A percentile compares a stretch with the other conserved stretches of the same genome.
phyloP scores from a whole-genome alignment of 2,113 vertebrate species.

The Brevimyrus niger region DNA sequence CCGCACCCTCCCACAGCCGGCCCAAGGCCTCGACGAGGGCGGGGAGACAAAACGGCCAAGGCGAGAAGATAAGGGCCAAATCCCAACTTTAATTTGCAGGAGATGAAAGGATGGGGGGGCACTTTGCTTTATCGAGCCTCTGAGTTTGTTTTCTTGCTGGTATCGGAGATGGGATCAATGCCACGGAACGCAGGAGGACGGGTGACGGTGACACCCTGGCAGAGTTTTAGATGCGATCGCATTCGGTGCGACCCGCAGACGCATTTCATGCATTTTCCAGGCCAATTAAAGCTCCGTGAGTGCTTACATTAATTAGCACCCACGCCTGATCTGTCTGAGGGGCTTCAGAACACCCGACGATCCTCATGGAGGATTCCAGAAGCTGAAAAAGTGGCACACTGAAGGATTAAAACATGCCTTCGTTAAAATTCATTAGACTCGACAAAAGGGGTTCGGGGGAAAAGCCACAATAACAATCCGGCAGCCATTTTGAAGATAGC shows the following conservation, averaged over 20 bases:
- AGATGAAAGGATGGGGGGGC: slow-evolving; percentile 18
- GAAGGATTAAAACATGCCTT: not conserved
- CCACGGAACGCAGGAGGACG: not conserved
- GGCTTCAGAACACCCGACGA: not conserved
- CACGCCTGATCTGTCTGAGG: not conserved
- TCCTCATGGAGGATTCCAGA: not conserved
- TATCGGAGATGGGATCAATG: not conserved
- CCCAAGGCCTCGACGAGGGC: slow-evolving; percentile 11
- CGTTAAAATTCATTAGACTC: not conserved
- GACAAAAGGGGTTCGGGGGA: not conserved
- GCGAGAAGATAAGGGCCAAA: slow-evolving; percentile 31
- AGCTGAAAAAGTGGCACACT: not conserved
- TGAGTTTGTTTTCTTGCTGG: not conserved
- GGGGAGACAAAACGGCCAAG: not conserved
- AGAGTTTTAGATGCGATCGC: not conserved
- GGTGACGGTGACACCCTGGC: not conserved
- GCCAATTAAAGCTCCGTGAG: not conserved
- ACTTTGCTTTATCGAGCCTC: not conserved
- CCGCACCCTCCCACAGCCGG: not conserved
- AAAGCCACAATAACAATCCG: not conserved
- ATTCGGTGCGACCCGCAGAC: not conserved
- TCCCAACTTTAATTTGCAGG: slow-evolving; percentile 29
- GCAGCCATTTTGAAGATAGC: not conserved
- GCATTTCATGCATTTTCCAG: not conserved
- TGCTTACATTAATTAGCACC: not conserved